Conservation (phyloP, 2,888 invertebrate species). For the Bombyx huttoni region DNA sequence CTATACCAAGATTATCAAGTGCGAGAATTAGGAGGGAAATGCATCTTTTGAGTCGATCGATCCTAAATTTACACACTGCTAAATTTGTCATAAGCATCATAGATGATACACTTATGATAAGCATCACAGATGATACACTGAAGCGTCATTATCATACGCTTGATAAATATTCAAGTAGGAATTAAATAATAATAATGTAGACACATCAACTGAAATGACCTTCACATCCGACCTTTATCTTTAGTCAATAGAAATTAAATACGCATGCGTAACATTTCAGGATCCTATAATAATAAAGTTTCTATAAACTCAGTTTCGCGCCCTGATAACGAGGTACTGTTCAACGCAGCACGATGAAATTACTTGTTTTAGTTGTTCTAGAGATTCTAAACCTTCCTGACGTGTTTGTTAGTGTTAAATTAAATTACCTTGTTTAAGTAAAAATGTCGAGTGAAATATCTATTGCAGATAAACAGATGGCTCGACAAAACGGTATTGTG, state of each 20-base stretch:
- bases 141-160: too few relatives aligned
- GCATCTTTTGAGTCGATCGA: too few relatives aligned
- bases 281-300: constrained; percentile 26
- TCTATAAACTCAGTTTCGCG: constrained; percentile 37
- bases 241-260: constrained; percentile 36
- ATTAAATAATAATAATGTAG: not conserved
- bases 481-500: constrained; percentile 85
- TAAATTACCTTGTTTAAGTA: constrained; percentile 17
- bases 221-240: constrained; percentile 45
- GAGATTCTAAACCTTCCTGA: constrained; percentile 41
- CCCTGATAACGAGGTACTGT: constrained; percentile 46
- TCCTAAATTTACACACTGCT: too few relatives aligned
- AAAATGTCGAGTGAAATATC: constrained; percentile 54
- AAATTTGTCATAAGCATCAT: too few relatives aligned
- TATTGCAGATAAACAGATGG: constrained; percentile 45
- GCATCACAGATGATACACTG: too few relatives aligned
- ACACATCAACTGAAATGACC: constrained; percentile 19
- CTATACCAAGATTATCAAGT: too few relatives aligned
- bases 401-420: constrained; percentile 25
- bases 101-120: too few relatives aligned
- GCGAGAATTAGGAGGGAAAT: too few relatives aligned
- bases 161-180: not conserved
- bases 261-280: constrained; percentile 47
- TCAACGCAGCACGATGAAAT: constrained; percentile 49
- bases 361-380: constrained; percentile 52